Evolutionary conservation across 1,140 invertebrate genomes (phyloP), one percentile per base, ranked within the genome.

Genomic region (Orussus abietinus): DNA sequence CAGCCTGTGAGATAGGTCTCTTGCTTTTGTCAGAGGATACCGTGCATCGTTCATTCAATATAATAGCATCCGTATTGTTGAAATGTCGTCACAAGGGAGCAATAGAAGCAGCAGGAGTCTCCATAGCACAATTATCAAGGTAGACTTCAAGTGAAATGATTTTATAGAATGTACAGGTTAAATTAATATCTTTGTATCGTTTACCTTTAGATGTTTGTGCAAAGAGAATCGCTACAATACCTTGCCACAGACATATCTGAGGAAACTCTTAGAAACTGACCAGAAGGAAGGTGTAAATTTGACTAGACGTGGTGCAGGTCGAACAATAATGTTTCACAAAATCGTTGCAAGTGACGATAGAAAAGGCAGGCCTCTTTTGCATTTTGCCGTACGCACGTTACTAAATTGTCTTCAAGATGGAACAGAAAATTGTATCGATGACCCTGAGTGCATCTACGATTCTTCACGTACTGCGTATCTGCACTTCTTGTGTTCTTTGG

Each of bases 51-150:
- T 65, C 58, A 1, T 33, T 79, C 7, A 59, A 80, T 25, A 73
- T 88, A 15, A 77, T 82, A 20, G 72, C 77, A 38, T 69, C 64
- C 15, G 79, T 88, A 32, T 63, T 89, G 33, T 79, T 80, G 28
- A 82, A 79, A 15, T 89, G 84, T 54, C 74, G 86, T 6, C 86
- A 89, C 57, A 88, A 90, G 74, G 88, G 88, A 29, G 86, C 81
- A 15, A 87, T 90, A 38, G 86, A 90, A 69, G 74, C 80, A 10
- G 83, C 83, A 2, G 83, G 83, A 3, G 45, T 68, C 35, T 72
- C 79, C 21, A 72, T 87, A 38, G 75, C 72, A 56, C 59, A 63
- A 26, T 75, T 77, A 34, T 62, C 53, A n/a, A 65, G 49, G 66
- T 67, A 52, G 22, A 7, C 21, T 37, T 18, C 21, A 19, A 37